phyloP scores from a whole-genome alignment of 2,113 vertebrate genomes.

The Misgurnus mizolepis region DNA sequence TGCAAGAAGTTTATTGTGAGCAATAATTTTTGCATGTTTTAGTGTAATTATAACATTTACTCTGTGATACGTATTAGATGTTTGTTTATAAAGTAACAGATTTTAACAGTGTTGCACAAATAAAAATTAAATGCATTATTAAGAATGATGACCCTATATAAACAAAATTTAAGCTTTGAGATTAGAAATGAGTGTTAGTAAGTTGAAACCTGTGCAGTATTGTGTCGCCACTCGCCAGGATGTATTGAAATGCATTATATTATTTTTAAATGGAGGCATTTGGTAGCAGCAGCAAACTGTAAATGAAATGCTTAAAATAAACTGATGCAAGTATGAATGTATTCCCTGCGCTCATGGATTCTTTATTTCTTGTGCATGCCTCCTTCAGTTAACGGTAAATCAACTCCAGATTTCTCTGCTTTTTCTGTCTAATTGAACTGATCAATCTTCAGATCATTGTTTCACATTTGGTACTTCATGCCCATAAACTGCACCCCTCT shows the following conservation, averaged over 20 bases:
- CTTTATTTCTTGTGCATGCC: constrained; percentile 71
- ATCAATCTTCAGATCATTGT: constrained; percentile 45
- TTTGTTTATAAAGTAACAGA: neutral
- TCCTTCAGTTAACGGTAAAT: constrained; percentile 81
- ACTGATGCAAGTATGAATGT: constrained; percentile 53
- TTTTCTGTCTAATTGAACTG: constrained; percentile 47
- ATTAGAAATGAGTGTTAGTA: neutral
- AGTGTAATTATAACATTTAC: neutral
- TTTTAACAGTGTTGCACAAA: too few relatives aligned
- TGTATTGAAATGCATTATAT: neutral
- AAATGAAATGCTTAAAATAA: constrained; percentile 4
- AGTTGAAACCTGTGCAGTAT: neutral
- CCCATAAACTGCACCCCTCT: constrained; percentile 50
- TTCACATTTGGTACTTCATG: constrained; percentile 46
- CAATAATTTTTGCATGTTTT: neutral
- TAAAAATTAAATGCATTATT: neutral
- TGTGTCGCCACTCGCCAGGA: too few relatives aligned
- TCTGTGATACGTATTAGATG: neutral
- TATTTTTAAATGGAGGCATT: neutral
- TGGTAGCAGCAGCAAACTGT: neutral
- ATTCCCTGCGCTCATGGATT: constrained; percentile 58
- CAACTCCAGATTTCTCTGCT: constrained; percentile 63
- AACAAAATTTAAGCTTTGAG: neutral
- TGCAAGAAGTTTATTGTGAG: neutral
- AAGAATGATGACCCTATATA: neutral